phyloP scores from a whole-genome alignment of 2,113 vertebrate genomes.

The Raja brachyura region DNA sequence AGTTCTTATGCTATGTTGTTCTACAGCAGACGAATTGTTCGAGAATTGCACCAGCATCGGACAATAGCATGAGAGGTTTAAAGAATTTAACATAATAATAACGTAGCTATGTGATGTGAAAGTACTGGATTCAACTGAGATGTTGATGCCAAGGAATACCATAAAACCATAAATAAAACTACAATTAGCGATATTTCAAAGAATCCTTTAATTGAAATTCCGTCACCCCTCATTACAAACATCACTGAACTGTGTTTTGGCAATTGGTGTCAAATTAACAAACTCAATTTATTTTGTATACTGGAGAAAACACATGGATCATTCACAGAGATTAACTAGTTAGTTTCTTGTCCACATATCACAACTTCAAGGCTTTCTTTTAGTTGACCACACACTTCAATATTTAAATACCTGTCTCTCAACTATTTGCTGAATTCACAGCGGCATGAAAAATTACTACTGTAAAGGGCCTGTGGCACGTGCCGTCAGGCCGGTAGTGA shows the following conservation, averaged over 20 bases:
- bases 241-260: background rate
- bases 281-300: background rate
- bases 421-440: background rate
- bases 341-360: background rate
- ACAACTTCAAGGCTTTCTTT: background rate
- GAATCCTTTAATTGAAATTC: background rate
- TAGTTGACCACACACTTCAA: background rate
- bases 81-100: background rate
- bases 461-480: too few species aligned
- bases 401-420: background rate
- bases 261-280: background rate
- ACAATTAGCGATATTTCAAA: background rate
- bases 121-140: too few species aligned
- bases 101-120: too few species aligned
- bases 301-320: background rate
- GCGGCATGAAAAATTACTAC: background rate
- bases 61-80: background rate
- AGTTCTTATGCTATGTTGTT: too few species aligned
- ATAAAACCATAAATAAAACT: background rate
- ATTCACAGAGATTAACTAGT: background rate
- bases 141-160: background rate
- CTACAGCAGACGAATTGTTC: too few species aligned
- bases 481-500: too few species aligned
- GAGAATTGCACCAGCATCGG: background rate
- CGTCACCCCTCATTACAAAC: background rate